A percentile compares a stretch with the other conserved stretches of the same genome.
phyloP scores from a whole-genome alignment of 2,797 vertebrate genomes.

The Centropyge bicolor region DNA sequence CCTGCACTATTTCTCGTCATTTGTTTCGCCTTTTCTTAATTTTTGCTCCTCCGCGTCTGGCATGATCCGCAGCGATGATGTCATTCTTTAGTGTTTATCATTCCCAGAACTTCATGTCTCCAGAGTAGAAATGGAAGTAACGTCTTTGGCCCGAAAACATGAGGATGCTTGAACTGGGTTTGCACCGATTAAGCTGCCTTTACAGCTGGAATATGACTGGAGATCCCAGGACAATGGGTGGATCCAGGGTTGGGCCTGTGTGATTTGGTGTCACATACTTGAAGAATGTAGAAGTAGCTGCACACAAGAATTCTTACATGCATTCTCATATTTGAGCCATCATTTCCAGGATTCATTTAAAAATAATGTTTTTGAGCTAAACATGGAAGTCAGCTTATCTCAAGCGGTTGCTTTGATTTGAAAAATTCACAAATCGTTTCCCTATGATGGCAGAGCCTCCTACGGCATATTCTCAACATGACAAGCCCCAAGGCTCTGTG shows the following conservation, averaged over 20 bases:
- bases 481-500: constrained; percentile 24
- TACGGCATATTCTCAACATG: constrained; percentile 18
- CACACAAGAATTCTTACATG: background rate
- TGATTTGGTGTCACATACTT: constrained; percentile 38
- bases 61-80: constrained; percentile 32
- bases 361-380: background rate
- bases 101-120: constrained; percentile 40
- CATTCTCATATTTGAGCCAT: background rate
- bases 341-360: background rate
- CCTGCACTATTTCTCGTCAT: constrained; percentile 26
- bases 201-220: constrained; percentile 55
- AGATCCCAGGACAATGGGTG: constrained; percentile 43
- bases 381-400: background rate
- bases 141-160: constrained; percentile 30
- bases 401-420: background rate
- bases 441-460: constrained; percentile 2
- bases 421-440: constrained; percentile 23
- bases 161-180: constrained; percentile 37
- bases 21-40: constrained; percentile 47
- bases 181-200: constrained; percentile 53
- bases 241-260: constrained; percentile 40
- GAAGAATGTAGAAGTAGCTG: constrained; percentile 11
- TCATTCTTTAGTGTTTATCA: constrained; percentile 36
- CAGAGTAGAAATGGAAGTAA: constrained; percentile 17
- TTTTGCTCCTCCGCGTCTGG: constrained; percentile 55